Evolutionary conservation across 2,113 vertebrate species (phyloP).

Genomic region (Athene noctua): DNA sequence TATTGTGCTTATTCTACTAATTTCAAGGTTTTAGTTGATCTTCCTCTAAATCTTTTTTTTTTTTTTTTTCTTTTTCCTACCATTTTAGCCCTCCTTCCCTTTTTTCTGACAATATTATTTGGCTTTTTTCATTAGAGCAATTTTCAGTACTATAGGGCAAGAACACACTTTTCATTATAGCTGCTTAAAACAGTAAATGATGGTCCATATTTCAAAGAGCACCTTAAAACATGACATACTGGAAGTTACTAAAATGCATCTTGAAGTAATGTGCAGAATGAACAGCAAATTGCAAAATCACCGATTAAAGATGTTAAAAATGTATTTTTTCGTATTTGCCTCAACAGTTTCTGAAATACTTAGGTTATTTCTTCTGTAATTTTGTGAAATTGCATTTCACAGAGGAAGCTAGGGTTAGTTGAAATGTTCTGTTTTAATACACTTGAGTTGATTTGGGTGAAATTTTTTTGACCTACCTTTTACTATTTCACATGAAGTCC

Average conservation of each 20-base stretch:
- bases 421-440: neutral
- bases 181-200: neutral
- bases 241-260: neutral
- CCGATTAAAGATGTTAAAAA: neutral
- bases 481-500: neutral
- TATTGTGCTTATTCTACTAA: neutral
- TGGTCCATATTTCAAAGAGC: neutral
- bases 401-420: neutral
- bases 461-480: neutral
- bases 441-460: neutral
- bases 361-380: neutral
- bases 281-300: neutral
- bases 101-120: neutral
- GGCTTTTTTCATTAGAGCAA: neutral
- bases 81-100: neutral
- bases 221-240: neutral
- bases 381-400: neutral
- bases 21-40: neutral
- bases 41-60: neutral
- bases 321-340: neutral
- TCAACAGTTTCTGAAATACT: neutral
- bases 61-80: neutral
- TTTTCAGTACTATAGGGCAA: neutral
- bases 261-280: neutral
- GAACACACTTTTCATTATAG: neutral